Evolutionary conservation across 2,888 invertebrate species (phyloP).

Genomic region (Plusia festucae): DNA sequence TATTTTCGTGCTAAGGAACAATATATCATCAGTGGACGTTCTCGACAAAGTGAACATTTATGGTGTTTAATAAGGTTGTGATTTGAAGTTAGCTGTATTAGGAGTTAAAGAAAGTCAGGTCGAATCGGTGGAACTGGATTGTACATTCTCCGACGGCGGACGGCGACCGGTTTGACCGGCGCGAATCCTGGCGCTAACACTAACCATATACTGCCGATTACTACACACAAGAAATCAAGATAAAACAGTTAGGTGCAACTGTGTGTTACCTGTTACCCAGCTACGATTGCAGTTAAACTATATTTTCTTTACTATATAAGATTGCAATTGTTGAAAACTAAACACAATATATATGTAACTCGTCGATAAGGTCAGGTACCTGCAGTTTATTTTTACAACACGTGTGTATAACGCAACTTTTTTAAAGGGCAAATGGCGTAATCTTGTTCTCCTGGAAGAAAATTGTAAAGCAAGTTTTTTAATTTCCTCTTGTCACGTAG

Average conservation of each 20-base stretch:
- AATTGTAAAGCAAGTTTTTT: slow-evolving; percentile 33
- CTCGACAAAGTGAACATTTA: slow-evolving; percentile 48
- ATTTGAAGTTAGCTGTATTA: slow-evolving; percentile 60
- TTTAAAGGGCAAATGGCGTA: slow-evolving; percentile 49
- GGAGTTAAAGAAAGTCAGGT: slow-evolving; percentile 82
- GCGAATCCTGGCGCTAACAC: slow-evolving; percentile 82
- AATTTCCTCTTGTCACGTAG: slow-evolving; percentile 43
- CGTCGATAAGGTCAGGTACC: slow-evolving; percentile 68
- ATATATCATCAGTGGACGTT: slow-evolving; percentile 40
- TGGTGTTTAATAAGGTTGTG: slow-evolving; percentile 48
- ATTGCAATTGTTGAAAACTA: slow-evolving; percentile 52
- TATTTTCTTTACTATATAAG: slow-evolving; percentile 41
- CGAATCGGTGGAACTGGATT: slow-evolving; percentile 81
- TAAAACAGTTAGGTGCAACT: slow-evolving; percentile 45
- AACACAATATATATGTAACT: slow-evolving; percentile 65
- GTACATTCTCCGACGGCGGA: slow-evolving; percentile 71
- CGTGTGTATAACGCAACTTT: slow-evolving; percentile 55
- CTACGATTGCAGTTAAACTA: slow-evolving; percentile 26
- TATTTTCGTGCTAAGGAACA: slow-evolving; percentile 55
- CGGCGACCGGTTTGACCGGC: slow-evolving; percentile 84
- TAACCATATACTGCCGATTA: slow-evolving; percentile 61
- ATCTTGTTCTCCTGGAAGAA: slow-evolving; percentile 51
- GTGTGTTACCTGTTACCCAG: slow-evolving; percentile 10
- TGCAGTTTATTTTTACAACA: slow-evolving; percentile 60
- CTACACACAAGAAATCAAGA: slow-evolving; percentile 54